Percentiles rank a stretch among this genome's conserved stretches.
These are phyloP conservation scores for Sebastolobus alascanus DNA, from an alignment of 2,797 vertebrate genomes.

Conservation along the genomic window DNA sequence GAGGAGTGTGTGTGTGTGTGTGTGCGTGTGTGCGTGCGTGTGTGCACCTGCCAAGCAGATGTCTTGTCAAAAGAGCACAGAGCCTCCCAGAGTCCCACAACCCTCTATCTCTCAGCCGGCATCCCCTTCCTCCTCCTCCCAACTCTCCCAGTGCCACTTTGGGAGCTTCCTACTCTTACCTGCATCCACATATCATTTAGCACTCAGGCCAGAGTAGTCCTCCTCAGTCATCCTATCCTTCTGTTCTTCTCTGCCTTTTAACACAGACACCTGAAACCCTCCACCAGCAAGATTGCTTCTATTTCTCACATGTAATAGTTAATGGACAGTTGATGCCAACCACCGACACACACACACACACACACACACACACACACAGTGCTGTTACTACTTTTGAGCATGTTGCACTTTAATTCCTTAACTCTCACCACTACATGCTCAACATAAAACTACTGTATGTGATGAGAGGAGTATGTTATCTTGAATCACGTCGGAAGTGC, in stretches of 20 bases:
- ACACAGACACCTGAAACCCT: neutral
- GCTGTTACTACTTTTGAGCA: neutral
- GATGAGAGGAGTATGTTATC: neutral
- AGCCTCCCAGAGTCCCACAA: conserved; percentile 22
- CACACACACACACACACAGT: neutral
- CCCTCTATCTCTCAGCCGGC: conserved; percentile 2
- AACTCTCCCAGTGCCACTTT: conserved; percentile 6
- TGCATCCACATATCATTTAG: conserved; percentile 17
- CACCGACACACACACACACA: neutral
- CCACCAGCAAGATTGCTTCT: neutral
- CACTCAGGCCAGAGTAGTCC: conserved; percentile 4
- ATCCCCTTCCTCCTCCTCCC: conserved; percentile 20
- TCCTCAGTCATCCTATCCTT: conserved; percentile 10
- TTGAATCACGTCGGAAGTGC: too few relatives aligned
- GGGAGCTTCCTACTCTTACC: conserved; percentile 1
- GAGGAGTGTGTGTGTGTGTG: neutral
- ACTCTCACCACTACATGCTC: neutral
- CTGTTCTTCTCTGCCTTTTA: conserved; percentile 7
- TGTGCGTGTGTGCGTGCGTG: neutral
- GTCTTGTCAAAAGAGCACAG: conserved; percentile 36
- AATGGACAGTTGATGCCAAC: conserved; percentile 12
- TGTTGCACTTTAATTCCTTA: neutral
- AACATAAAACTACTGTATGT: neutral
- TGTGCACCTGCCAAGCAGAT: conserved; percentile 15
- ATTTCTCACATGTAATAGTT: conserved; percentile 9